These are phyloP conservation scores for Virgularia gustaviana DNA, from an alignment of 92 coral and sea anemone genomes.

Conservation along the genomic window DNA sequence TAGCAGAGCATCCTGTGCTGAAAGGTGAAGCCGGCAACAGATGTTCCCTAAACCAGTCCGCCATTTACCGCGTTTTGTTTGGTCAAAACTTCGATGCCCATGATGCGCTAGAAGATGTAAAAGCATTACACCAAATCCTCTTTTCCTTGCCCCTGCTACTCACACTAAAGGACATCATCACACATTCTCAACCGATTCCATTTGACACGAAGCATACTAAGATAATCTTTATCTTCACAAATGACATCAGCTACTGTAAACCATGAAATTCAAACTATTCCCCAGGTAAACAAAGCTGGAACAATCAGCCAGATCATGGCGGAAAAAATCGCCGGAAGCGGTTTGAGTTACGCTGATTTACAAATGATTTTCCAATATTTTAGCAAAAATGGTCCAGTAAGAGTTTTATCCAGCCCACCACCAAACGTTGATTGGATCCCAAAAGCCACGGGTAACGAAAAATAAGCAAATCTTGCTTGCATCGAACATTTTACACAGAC, in stretches of 20 bases:
- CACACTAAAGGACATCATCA: not conserved
- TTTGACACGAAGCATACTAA: not conserved
- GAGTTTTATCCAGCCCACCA: constrained; percentile 3
- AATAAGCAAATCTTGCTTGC: not conserved
- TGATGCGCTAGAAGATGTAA: not conserved
- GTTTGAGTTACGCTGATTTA: not conserved
- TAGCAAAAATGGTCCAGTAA: not conserved
- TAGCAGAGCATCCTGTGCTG: not conserved
- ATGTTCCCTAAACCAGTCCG: not conserved
- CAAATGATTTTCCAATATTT: not conserved
- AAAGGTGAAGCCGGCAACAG: not conserved
- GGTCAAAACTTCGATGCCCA: not conserved
- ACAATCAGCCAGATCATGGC: not conserved
- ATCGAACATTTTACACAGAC: not conserved
- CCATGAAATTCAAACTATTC: not conserved
- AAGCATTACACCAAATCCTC: not conserved
- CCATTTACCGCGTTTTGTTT: not conserved
- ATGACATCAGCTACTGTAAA: not conserved
- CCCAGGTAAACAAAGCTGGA: not conserved
- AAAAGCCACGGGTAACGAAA: not conserved
- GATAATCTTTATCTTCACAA: not conserved
- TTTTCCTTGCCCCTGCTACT: not conserved
- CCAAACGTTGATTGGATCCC: not conserved
- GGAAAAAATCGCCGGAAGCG: constrained; percentile 7
- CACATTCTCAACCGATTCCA: not conserved